Percentiles rank a stretch among this genome's conserved stretches.
Evolutionary conservation across 2,113 vertebrate species (phyloP).

Genomic region (Eulemur macaco): DNA sequence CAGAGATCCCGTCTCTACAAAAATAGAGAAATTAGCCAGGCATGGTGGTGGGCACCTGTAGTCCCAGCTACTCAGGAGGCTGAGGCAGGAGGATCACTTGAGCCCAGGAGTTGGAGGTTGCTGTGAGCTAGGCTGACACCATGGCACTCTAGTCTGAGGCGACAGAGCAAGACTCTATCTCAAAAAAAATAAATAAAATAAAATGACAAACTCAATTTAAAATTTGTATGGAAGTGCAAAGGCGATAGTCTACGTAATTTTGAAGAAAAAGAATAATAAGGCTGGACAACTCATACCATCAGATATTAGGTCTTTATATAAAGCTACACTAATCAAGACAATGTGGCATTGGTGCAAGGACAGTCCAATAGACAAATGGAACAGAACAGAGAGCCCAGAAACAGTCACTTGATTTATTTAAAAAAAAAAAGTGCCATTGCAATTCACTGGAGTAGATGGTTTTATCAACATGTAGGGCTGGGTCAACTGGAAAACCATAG

Average conservation of each 20-base stretch:
- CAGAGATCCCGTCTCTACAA: too few relatives aligned
- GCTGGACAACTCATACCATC: not conserved
- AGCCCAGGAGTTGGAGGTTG: too few relatives aligned
- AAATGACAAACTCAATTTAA: not conserved
- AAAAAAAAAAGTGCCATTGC: not conserved
- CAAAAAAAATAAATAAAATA: not conserved
- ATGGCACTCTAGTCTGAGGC: too few relatives aligned
- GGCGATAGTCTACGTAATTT: not conserved
- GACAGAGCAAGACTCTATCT: too few relatives aligned
- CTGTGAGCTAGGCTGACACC: too few relatives aligned
- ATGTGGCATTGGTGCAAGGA: not conserved
- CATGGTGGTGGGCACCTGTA: too few relatives aligned
- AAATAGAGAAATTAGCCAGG: too few relatives aligned
- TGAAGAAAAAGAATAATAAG: not conserved
- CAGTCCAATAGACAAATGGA: not conserved
- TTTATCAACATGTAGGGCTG: not conserved
- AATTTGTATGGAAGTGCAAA: not conserved
- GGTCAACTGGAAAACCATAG: not conserved
- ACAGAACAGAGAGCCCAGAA: not conserved
- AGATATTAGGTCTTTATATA: not conserved
- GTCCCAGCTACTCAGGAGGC: too few relatives aligned
- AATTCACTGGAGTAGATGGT: not conserved
- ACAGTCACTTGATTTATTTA: not conserved
- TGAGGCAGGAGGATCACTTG: too few relatives aligned
- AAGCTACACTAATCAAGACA: not conserved